These are phyloP conservation scores for Porites cylindrica DNA, from an alignment of 92 coral and sea anemone genomes.

Conservation along the genomic window DNA sequence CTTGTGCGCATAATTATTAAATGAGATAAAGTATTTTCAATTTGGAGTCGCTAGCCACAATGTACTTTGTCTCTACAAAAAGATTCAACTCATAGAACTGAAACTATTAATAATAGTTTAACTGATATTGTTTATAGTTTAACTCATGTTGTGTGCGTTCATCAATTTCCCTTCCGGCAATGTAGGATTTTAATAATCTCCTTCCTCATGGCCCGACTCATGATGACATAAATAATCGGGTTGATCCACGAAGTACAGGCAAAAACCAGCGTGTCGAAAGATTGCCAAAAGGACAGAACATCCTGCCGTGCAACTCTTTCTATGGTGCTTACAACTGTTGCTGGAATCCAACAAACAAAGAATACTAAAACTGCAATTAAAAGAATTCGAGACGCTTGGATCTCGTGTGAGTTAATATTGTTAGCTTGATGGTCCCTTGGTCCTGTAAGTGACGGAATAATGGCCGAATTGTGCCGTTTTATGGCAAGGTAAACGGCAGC, in stretches of 20 bases:
- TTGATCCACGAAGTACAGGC: conserved; percentile 12
- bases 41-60: no score
- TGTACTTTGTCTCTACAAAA: no score
- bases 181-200: background rate
- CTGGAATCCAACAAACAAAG: conserved; percentile 5
- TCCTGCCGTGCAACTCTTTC: background rate
- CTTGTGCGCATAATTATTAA: no score
- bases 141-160: no score
- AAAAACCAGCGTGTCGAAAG: background rate
- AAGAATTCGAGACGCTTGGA: conserved; percentile 26
- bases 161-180: background rate
- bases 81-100: no score
- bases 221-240: background rate
- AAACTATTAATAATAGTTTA: no score
- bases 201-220: conserved; percentile 6
- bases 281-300: background rate
- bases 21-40: no score
- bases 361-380: conserved; percentile 1
- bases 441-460: background rate
- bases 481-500: conserved; percentile 2
- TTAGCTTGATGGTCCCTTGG: background rate
- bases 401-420: background rate
- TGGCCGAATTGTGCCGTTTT: conserved; percentile 8
- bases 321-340: background rate
- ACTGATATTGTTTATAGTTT: no score